Evolutionary conservation across 2,113 vertebrate species (phyloP), one percentile per base, ranked within the genome.

Genomic region (Ginglymostoma cirratum): DNA sequence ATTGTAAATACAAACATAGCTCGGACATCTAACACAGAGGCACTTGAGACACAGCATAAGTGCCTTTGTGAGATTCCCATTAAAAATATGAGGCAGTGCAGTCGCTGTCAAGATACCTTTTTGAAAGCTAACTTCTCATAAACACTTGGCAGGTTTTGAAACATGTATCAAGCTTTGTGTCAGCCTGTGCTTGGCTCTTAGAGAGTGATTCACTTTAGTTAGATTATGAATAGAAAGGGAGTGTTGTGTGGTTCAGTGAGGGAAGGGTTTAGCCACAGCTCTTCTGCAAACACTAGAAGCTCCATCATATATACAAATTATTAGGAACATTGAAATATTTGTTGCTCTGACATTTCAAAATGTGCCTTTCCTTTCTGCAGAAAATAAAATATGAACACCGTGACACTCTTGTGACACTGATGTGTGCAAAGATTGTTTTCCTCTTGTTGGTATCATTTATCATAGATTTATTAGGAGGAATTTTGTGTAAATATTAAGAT

Each of bases 161-260:
- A 95, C 67, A 95, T 95, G 69, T 76, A 95, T 95, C 94, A 95
- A 95, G 69, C 94, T 45, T 95, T 95, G 94, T 72, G 69, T 95
- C 94, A 95, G 94, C 94, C 67, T 95, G 94, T 95, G 94, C 94
- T 95, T 95, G 94, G 94, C 69, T 95, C 94, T 72, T 52, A 95
- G 69, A 95, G 94, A 48, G 67, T 72, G 94, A 95, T 72, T 95
- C 94, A 95, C 94, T 95, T 95, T 95, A 72, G 94, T 70, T 61
- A 72, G 94, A 95, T 95, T 95, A 69, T 95, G 94, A 95, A 95
- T 95, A 70, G 69, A 72, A 95, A 95, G 94, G 94, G 94, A 95
- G 94, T 95, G 67, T 72, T 76, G 94, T 95, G 67, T 52, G 42
- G 94, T 95, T 70, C 69, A 72, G 45, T 69, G 72, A 27, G 45